phyloP scores from a whole-genome alignment of 2,888 invertebrate species.

The Diloba caeruleocephala region DNA sequence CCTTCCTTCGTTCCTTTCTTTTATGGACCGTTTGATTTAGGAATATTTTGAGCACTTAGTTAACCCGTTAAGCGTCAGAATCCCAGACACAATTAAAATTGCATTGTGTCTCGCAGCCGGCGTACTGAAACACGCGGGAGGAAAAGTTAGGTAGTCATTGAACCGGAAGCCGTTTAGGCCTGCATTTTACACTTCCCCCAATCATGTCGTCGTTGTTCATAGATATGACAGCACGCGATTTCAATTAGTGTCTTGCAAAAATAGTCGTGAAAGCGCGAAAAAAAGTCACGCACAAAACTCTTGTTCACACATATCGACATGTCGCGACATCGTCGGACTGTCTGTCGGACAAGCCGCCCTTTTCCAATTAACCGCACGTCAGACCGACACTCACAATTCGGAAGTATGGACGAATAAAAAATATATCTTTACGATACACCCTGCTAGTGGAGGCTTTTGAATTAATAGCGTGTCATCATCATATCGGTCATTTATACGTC shows the following conservation, averaged over 20 bases:
- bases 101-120: too few species aligned
- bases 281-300: constrained; percentile 28
- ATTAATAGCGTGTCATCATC: not conserved
- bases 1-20: too few species aligned
- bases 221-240: constrained; percentile 43
- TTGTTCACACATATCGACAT: constrained; percentile 44
- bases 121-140: too few species aligned
- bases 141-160: not conserved
- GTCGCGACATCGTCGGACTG: constrained; percentile 38
- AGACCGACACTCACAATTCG: constrained; percentile 61
- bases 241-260: constrained; percentile 59
- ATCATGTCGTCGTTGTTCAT: constrained; percentile 24
- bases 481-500: too few species aligned
- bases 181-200: constrained; percentile 19
- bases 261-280: constrained; percentile 34
- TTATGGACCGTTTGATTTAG: too few species aligned
- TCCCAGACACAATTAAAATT: too few species aligned
- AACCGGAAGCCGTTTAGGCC: constrained; percentile 8
- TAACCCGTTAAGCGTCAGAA: too few species aligned
- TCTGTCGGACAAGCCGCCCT: constrained; percentile 58
- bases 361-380: constrained; percentile 71
- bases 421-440: constrained; percentile 25
- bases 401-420: constrained; percentile 47
- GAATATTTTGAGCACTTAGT: too few species aligned
- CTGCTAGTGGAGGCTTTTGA: constrained; percentile 1